Conservation (phyloP, 2,888 invertebrate genomes). For the Eretmocerus hayati region DNA sequence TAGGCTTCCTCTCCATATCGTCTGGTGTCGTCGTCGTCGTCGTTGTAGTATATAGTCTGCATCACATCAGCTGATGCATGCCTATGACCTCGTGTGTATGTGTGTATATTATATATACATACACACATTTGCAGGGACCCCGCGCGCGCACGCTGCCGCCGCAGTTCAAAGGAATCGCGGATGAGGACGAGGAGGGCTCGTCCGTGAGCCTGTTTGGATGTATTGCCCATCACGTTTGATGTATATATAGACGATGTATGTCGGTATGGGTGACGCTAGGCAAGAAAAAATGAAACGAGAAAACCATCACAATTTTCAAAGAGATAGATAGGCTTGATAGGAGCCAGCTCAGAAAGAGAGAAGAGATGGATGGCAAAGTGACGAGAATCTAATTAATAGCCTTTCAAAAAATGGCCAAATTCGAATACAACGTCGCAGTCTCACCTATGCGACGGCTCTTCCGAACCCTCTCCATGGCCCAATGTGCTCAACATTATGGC, state of each 20-base stretch:
- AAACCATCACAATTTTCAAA: too few species aligned
- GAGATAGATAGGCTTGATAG: too few species aligned
- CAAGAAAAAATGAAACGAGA: too few species aligned
- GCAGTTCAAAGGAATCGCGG: constrained; percentile 11
- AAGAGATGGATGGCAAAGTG: constrained; percentile 15
- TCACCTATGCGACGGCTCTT: neutral
- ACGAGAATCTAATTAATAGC: constrained; percentile 21
- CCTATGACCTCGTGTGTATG: neutral
- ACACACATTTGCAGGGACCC: too few species aligned
- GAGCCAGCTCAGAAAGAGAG: constrained; percentile 8
- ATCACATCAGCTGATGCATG: too few species aligned
- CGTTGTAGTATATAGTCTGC: too few species aligned
- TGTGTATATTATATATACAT: neutral
- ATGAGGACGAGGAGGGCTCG: constrained; percentile 10
- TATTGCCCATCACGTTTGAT: neutral
- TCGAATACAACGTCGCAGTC: neutral
- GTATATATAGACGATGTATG: constrained; percentile 13
- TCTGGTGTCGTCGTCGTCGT: too few species aligned
- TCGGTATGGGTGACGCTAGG: constrained; percentile 17
- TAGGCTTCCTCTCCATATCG: too few species aligned
- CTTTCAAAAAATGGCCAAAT: constrained; percentile 16
- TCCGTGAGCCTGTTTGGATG: neutral
- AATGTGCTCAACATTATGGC: too few species aligned
- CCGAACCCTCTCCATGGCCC: too few species aligned
- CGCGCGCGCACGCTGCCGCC: too few species aligned